Evolutionary conservation across 2,113 vertebrate species (phyloP).

Genomic region (Arizona elegans): DNA sequence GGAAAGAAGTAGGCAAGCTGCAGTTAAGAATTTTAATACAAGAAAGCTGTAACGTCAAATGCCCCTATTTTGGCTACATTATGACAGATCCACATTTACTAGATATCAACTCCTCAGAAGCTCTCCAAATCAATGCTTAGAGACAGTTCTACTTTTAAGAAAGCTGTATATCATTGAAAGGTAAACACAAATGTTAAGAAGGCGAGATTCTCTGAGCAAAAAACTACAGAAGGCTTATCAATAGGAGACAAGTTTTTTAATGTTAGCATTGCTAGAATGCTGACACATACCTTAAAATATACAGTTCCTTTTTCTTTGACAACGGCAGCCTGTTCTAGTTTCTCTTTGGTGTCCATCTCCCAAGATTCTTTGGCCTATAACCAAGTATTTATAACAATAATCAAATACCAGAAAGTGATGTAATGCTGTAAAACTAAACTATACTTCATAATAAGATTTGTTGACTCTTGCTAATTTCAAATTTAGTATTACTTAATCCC

Average conservation of each 20-base stretch:
- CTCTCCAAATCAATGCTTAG: neutral
- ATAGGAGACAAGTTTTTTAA: neutral
- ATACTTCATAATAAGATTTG: neutral
- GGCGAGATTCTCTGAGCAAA: rapidly evolving
- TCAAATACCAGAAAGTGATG: neutral
- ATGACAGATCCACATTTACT: neutral
- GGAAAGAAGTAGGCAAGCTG: neutral
- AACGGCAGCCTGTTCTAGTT: conserved; percentile 78
- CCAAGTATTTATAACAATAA: conserved; percentile 36
- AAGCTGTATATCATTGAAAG: neutral
- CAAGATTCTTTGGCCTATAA: conserved; percentile 92
- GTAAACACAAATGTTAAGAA: rapidly evolving
- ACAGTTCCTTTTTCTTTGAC: conserved; percentile 92
- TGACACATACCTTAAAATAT: conserved; percentile 87
- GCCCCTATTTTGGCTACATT: neutral
- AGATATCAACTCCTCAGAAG: neutral
- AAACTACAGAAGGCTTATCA: neutral
- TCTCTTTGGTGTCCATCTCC: conserved; percentile 96
- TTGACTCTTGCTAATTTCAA: neutral
- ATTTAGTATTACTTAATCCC: neutral
- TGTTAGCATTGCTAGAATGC: neutral
- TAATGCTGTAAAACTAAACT: neutral
- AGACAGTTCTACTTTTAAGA: neutral
- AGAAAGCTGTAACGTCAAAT: neutral
- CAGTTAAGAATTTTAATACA: too few relatives aligned